phyloP scores from a whole-genome alignment of 2,888 invertebrate species.

The Cremastinae sp. region DNA sequence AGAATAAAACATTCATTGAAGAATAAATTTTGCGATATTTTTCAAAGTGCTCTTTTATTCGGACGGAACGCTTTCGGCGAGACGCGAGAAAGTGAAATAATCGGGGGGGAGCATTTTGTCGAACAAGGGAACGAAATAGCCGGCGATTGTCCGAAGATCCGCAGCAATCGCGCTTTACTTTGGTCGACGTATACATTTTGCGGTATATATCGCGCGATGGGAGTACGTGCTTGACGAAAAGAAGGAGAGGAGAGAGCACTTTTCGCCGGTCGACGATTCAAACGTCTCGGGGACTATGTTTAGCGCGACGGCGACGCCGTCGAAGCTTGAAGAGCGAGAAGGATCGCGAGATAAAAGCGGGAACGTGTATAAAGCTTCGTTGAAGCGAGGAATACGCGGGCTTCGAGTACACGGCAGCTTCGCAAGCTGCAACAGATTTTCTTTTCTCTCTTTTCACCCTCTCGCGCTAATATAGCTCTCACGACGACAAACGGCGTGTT shows the following conservation, averaged over 20 bases:
- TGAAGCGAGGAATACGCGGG: slow-evolving; percentile 48
- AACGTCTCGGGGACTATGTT: slow-evolving; percentile 56
- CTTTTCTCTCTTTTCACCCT: slow-evolving; percentile 3
- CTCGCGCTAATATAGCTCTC: slow-evolving; percentile 42
- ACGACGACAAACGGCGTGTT: slow-evolving; percentile 49
- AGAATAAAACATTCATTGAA: too few species aligned
- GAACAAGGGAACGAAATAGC: not conserved
- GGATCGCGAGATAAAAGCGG: slow-evolving; percentile 47
- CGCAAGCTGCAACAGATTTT: slow-evolving; percentile 50
- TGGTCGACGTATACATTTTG: slow-evolving; percentile 2
- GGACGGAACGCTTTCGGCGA: too few species aligned
- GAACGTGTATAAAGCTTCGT: slow-evolving; percentile 40
- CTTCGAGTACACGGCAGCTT: slow-evolving; percentile 17
- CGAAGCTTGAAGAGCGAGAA: slow-evolving; percentile 26
- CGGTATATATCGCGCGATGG: slow-evolving; percentile 28
- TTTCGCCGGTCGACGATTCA: slow-evolving; percentile 49
- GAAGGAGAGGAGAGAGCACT: slow-evolving; percentile 27
- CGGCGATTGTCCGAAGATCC: not conserved
- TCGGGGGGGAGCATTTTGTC: not conserved
- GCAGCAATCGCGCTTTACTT: not conserved
- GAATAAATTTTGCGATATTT: too few species aligned
- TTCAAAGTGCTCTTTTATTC: too few species aligned
- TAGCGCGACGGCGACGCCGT: slow-evolving; percentile 47
- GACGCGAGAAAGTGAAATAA: too few species aligned
- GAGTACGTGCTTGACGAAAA: slow-evolving; percentile 35